Base-by-base conservation (phyloP, 2,113 vertebrate species). In the Sceloporus tristichus region DNA sequence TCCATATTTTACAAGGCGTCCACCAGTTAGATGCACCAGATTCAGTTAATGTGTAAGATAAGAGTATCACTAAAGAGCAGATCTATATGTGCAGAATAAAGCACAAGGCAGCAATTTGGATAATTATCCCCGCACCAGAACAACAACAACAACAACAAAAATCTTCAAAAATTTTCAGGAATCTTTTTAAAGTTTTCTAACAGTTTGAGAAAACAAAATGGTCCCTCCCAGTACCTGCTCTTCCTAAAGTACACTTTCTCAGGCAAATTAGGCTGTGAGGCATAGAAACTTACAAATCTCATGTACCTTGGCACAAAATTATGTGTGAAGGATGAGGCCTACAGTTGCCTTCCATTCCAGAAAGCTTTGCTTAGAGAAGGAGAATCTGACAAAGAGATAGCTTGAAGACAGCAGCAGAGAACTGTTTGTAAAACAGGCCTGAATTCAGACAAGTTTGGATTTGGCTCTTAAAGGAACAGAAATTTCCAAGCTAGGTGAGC, bases 1-100 rank as follows among this genome's bases (percentile, higher is more conserved):
- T 68, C n/a, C 18, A 6, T 70, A 62, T 86, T 89, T 82, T 81
- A 19, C 77, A 85, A 70, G 54, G 78, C 14, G 56, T 18, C 59
- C 79, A 4, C 48, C 89, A 89, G 29, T 68, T 25, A 23, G 84
- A 53, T 19, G 0, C 66, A 8, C 19, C n/a, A 29, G 62, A 82
- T 19, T 76, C 27, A 14, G 0, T 2, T 68, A 75, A 0, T 79
- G 78, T 77, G 85, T 38, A 59, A 54, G 6, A 74, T 85, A 74
- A 65, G 40, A 21, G 16, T 78, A 79, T 70, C 18, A 19, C 42
- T 4, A 62, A 85, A 14, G 42, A n/a, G 42, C 27, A 65, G 38
- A 73, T 54, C 29, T 34, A 13, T 18, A 10, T 29, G 27, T 54
- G n/a, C 29, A 27, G 73, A 62, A 59, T 5, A 62, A 42, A 34